Base-by-base conservation (phyloP, 2,797 vertebrate genomes). In the Poeciliopsis turneri region DNA sequence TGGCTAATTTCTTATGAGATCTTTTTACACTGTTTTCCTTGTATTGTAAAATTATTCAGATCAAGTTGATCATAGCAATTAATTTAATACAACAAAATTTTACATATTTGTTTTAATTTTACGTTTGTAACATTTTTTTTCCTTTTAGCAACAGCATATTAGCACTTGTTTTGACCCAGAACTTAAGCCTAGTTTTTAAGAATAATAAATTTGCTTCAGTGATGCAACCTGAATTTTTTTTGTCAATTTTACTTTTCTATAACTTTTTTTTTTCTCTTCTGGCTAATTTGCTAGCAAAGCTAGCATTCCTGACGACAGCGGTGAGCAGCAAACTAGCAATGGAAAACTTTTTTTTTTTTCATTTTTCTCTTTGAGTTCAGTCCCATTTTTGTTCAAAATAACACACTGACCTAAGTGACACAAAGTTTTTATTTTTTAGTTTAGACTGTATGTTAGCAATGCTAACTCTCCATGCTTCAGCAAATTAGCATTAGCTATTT, bases 401-500 rank as follows among this genome's bases (percentile, higher is more conserved):
- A 78, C 23, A 11, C 49, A 68, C 20, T 55, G n/a, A 41, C 43
- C 53, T 78, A 2, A 53, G 25, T 23, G 53, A 76, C 8, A 59
- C 68, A 68, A 59, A 36, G 25, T 57, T 45, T 47, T 59, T 25
- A 18, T n/a, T n/a, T 77, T 78, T 30, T 1, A 49, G 13, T 28
- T 51, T 16, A 39, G 20, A 46, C 41, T 71, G 72, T 36, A 28
- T 20, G 51, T 75, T 79, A 66, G 61, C 43, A 1, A 28, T 73
- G 43, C 11, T 79, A 80, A 51, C 79, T 64, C 69, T 61, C 68
- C 11, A 66, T 78, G 71, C 18, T 25, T 68, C 68, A 75, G 80
- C 51, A 82, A 88, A 88, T 86, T 77, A 88, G 83, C 76, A 55
- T 10, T 23, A 15, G 84, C 82, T 82, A 84, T 79, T 76, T 86